Percentiles rank a stretch among this genome's conserved stretches.
These are phyloP conservation scores for Micromesistius poutassou DNA, from an alignment of 2,797 vertebrate genomes.

Conservation along the genomic window DNA sequence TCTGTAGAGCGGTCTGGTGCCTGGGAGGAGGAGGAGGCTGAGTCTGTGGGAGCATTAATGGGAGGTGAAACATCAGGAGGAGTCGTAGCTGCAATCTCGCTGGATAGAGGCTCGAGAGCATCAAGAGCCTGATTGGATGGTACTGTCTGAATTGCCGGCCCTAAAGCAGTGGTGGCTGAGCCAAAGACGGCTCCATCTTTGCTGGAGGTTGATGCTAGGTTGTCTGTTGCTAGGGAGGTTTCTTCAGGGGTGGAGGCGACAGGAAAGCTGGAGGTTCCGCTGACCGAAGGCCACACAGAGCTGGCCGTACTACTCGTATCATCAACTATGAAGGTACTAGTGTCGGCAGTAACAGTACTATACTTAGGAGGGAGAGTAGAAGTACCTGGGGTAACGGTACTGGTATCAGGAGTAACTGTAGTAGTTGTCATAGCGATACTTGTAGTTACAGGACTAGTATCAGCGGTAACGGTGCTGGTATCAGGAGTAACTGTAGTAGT, in stretches of 20 bases:
- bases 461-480: neutral
- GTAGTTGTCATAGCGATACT: neutral
- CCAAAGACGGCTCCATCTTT: neutral
- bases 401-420: neutral
- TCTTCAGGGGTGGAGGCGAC: neutral
- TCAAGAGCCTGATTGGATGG: neutral
- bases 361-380: neutral
- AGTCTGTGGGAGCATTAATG: neutral
- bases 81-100: constrained; percentile 19
- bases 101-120: neutral
- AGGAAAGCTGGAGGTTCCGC: neutral
- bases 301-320: neutral
- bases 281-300: neutral
- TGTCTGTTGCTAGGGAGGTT: neutral
- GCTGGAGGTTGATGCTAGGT: neutral
- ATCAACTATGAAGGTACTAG: neutral
- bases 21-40: neutral
- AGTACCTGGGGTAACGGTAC: neutral
- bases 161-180: neutral
- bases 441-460: neutral
- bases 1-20: constrained; percentile 4
- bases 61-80: constrained; percentile 15
- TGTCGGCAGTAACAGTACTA: neutral
- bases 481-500: neutral
- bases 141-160: neutral